phyloP scores from a whole-genome alignment of 2,797 vertebrate genomes.

The Poeciliopsis turneri region DNA sequence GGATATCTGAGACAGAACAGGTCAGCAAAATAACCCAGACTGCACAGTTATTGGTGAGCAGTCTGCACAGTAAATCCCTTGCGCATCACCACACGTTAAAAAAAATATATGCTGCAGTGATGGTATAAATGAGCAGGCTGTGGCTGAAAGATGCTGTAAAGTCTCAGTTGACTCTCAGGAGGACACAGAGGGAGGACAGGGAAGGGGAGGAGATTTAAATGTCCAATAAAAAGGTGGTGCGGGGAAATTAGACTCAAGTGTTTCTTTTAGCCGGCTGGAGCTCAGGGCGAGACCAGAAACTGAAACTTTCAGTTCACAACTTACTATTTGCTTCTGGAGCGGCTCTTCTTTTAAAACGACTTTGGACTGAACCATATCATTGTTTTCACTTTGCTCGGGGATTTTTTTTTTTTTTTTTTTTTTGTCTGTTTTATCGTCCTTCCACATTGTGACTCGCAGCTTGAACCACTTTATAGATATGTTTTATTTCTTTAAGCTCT shows the following conservation, averaged over 20 bases:
- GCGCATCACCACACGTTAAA: neutral
- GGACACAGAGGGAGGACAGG: conserved; percentile 49
- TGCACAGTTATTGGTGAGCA: conserved; percentile 23
- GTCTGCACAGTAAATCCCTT: conserved; percentile 21
- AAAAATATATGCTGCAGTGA: neutral
- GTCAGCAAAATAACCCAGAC: neutral
- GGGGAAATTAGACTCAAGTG: conserved; percentile 78
- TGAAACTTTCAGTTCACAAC: conserved; percentile 26
- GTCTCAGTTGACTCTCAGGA: conserved; percentile 30
- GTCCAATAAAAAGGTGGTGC: conserved; percentile 76
- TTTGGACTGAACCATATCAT: conserved; percentile 15
- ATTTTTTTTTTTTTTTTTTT: conserved; percentile 1
- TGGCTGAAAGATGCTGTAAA: conserved; percentile 24
- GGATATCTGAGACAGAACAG: neutral
- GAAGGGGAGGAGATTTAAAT: conserved; percentile 83
- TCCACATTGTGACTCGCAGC: neutral
- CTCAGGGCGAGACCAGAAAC: conserved; percentile 51
- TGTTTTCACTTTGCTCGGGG: conserved; percentile 13
- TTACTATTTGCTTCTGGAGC: conserved; percentile 9
- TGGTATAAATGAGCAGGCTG: neutral
- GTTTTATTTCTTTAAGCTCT: neutral
- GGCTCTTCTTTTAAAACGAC: conserved; percentile 12
- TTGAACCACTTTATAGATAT: neutral
- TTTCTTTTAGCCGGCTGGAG: conserved; percentile 60
- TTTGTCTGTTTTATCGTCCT: neutral